Evolutionary conservation across 2,888 invertebrate species (phyloP).

Genomic region (Nemurella pictetii): DNA sequence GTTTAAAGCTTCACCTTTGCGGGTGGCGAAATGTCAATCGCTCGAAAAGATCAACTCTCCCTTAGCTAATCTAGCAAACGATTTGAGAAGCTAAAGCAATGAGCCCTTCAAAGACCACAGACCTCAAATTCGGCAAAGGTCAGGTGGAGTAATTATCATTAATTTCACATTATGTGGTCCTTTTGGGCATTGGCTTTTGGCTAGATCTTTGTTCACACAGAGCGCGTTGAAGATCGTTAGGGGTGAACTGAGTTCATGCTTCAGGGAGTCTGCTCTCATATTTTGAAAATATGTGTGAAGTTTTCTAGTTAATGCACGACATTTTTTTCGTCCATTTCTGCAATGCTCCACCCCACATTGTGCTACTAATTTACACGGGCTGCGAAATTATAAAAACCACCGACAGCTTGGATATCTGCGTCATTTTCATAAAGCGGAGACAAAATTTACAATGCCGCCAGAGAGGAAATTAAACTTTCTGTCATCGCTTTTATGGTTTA

Average conservation of each 20-base stretch:
- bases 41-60: background rate
- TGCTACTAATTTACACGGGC: background rate
- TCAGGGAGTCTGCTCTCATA: background rate
- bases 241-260: background rate
- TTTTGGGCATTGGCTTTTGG: background rate
- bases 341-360: background rate
- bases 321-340: background rate
- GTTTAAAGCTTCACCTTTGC: slow-evolving; percentile 20
- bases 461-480: background rate
- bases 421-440: background rate
- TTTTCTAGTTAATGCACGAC: too few relatives aligned
- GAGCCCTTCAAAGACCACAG: slow-evolving; percentile 22
- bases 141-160: background rate
- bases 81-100: background rate
- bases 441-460: background rate
- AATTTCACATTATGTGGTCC: background rate
- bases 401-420: background rate
- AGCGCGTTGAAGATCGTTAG: background rate
- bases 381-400: background rate
- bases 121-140: slow-evolving; percentile 14
- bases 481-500: slow-evolving; percentile 1
- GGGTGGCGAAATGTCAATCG: slow-evolving; percentile 12
- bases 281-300: background rate
- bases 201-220: background rate
- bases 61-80: background rate